A percentile compares a stretch with the other conserved stretches of the same genome.
These are phyloP conservation scores for Eledone cirrhosa DNA, from an alignment of 2,888 invertebrate genomes.

Conservation along the genomic window DNA sequence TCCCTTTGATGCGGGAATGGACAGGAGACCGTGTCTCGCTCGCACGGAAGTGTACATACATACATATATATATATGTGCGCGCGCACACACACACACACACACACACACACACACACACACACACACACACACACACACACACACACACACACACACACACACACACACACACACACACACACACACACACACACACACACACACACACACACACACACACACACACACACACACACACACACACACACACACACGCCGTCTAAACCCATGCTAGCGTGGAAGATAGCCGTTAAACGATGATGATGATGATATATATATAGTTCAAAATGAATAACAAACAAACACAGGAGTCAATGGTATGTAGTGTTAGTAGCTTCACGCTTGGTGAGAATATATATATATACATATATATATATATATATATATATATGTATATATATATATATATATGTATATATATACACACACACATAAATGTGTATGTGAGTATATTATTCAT, in stretches of 20 bases:
- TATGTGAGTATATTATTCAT: not conserved
- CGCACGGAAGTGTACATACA: too few relatives aligned
- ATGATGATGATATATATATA: too few relatives aligned
- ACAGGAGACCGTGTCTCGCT: too few relatives aligned
- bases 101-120: not conserved
- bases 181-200: not conserved
- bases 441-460: slow-evolving; percentile 7
- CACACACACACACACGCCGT: too few relatives aligned
- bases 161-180: not conserved
- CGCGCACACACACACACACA: not conserved
- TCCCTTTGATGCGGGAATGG: too few relatives aligned
- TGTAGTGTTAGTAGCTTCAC: too few relatives aligned
- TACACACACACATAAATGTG: not conserved
- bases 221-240: not conserved
- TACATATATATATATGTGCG: not conserved
- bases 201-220: not conserved
- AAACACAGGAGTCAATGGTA: too few relatives aligned
- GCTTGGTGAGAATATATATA: not conserved
- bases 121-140: not conserved
- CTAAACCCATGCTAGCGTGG: too few relatives aligned
- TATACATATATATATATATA: slow-evolving; percentile 3
- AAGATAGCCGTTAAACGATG: too few relatives aligned
- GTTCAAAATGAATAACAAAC: too few relatives aligned
- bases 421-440: slow-evolving; percentile 12
- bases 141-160: not conserved